These are phyloP conservation scores for Myotis daubentonii DNA, from an alignment of 2,797 vertebrate genomes.

Conservation along the genomic window DNA sequence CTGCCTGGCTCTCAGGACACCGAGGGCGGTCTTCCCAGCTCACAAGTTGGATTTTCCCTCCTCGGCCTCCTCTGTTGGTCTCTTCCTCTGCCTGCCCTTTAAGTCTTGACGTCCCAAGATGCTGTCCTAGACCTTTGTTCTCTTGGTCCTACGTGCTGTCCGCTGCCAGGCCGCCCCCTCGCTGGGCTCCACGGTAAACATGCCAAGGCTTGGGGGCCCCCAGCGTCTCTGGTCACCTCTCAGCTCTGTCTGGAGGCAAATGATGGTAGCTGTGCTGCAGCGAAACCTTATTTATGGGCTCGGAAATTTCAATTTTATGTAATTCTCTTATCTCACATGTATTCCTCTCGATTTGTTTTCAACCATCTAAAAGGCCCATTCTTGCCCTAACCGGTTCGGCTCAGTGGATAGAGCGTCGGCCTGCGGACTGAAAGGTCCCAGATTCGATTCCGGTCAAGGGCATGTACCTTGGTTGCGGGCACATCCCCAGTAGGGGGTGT, in stretches of 20 bases:
- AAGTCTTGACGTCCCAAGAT: not conserved
- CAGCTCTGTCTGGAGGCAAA: rapidly evolving
- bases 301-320: not conserved
- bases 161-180: not conserved
- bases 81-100: not conserved
- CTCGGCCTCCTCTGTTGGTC: rapidly evolving
- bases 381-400: too few species aligned
- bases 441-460: too few species aligned
- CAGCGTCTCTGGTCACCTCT: not conserved
- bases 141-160: not conserved
- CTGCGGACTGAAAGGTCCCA: too few species aligned
- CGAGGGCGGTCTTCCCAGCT: rapidly evolving
- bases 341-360: not conserved
- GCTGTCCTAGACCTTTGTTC: not conserved
- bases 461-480: too few species aligned
- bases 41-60: not conserved
- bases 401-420: too few species aligned
- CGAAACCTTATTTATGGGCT: not conserved
- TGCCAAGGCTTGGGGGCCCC: not conserved
- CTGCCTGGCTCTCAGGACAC: rapidly evolving
- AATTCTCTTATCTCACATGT: not conserved
- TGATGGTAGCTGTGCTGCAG: not conserved
- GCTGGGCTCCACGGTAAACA: not conserved
- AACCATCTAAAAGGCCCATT: not conserved
- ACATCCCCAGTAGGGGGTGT: too few species aligned